Conservation (phyloP, 2,113 vertebrate genomes). For the Erythrocercus mccallii region DNA sequence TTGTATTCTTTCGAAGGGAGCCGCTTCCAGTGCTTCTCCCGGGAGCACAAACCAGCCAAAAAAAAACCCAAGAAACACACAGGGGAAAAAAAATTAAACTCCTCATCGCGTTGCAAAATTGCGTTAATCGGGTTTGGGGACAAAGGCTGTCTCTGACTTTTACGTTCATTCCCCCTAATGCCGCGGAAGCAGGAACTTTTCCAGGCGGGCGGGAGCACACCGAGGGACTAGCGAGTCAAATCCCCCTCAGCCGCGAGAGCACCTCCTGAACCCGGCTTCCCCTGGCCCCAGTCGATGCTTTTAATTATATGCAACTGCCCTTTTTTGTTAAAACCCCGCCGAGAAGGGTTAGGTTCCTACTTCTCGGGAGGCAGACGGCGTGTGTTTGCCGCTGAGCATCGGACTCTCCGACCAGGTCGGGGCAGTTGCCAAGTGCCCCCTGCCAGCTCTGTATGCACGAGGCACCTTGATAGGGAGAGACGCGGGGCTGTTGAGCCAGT, state of each 20-base stretch:
- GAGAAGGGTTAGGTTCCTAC: slow-evolving; percentile 43
- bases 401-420: slow-evolving; percentile 31
- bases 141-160: slow-evolving; percentile 36
- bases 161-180: slow-evolving; percentile 20
- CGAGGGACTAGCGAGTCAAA: slow-evolving; percentile 2
- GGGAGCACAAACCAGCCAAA: background rate
- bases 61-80: too few relatives aligned
- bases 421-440: slow-evolving; percentile 22
- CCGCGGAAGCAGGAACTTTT: background rate
- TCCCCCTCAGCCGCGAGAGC: slow-evolving; percentile 18
- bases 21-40: slow-evolving; percentile 7
- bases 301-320: slow-evolving; percentile 58
- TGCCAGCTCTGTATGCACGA: slow-evolving; percentile 35
- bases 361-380: slow-evolving; percentile 60
- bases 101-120: background rate
- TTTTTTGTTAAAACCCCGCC: slow-evolving; percentile 39
- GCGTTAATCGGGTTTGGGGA: slow-evolving; percentile 19
- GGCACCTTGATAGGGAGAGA: slow-evolving; percentile 51
- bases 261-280: slow-evolving; percentile 51
- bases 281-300: slow-evolving; percentile 58
- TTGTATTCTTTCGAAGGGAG: slow-evolving; percentile 35
- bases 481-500: slow-evolving; percentile 9
- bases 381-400: slow-evolving; percentile 56
- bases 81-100: background rate
- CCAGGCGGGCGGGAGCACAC: background rate